phyloP scores from a whole-genome alignment of 2,888 invertebrate species.

The Lochmaea capreae region DNA sequence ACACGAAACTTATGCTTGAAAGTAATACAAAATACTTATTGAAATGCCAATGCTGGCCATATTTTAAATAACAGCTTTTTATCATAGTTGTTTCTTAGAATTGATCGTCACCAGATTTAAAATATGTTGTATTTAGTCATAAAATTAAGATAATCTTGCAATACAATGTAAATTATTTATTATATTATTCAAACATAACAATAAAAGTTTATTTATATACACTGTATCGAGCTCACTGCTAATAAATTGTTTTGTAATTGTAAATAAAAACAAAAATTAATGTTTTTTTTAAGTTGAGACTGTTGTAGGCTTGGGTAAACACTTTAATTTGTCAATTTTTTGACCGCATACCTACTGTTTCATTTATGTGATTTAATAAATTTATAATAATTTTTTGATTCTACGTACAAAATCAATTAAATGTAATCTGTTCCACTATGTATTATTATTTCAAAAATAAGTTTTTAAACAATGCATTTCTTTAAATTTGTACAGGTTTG shows the following conservation, averaged over 20 bases:
- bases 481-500: too few species aligned
- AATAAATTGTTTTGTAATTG: not conserved
- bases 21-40: not conserved
- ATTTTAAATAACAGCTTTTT: not conserved
- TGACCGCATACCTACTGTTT: too few species aligned
- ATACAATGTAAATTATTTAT: not conserved
- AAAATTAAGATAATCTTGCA: not conserved
- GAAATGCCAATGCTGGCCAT: not conserved
- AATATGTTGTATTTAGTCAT: not conserved
- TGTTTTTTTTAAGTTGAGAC: too few species aligned
- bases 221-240: not conserved
- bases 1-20: not conserved
- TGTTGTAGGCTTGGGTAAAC: too few species aligned
- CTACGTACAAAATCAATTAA: too few species aligned
- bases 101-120: not conserved
- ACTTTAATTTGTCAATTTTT: too few species aligned
- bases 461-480: too few species aligned
- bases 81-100: not conserved
- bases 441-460: too few species aligned
- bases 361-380: too few species aligned
- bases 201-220: not conserved
- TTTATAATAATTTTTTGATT: too few species aligned
- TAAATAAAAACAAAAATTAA: too few species aligned
- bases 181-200: not conserved
- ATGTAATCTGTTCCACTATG: too few species aligned